Conservation (phyloP, 2,113 vertebrate genomes). For the Procapra przewalskii region DNA sequence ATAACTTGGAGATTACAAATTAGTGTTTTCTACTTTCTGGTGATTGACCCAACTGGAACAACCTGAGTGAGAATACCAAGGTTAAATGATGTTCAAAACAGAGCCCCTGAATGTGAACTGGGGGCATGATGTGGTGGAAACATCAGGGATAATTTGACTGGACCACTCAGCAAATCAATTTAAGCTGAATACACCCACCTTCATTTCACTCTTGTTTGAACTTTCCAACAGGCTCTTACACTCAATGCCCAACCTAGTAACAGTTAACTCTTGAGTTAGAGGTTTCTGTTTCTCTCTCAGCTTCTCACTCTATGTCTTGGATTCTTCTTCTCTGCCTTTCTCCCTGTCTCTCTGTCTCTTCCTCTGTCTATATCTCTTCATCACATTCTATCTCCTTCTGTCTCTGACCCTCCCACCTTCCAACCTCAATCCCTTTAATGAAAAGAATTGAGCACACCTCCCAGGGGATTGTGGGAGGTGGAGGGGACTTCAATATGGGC, state of each 20-base stretch:
- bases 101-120: neutral
- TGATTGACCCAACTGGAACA: conserved; percentile 1
- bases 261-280: conserved; percentile 24
- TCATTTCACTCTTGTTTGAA: conserved; percentile 55
- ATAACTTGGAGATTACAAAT: conserved; percentile 33
- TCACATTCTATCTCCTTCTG: neutral
- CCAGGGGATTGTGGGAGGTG: neutral
- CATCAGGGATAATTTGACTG: conserved; percentile 22
- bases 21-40: neutral
- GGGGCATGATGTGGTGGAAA: conserved; percentile 7
- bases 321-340: neutral
- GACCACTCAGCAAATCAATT: conserved; percentile 38
- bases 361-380: neutral
- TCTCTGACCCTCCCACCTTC: neutral
- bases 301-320: neutral
- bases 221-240: conserved; percentile 46
- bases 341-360: neutral
- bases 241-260: neutral
- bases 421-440: conserved; percentile 14
- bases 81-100: conserved; percentile 3
- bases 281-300: neutral
- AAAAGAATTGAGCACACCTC: neutral
- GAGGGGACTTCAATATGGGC: neutral
- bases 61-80: conserved; percentile 10
- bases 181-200: conserved; percentile 32